Base-by-base conservation (phyloP, 2,797 vertebrate genomes). In the Anableps anableps region DNA sequence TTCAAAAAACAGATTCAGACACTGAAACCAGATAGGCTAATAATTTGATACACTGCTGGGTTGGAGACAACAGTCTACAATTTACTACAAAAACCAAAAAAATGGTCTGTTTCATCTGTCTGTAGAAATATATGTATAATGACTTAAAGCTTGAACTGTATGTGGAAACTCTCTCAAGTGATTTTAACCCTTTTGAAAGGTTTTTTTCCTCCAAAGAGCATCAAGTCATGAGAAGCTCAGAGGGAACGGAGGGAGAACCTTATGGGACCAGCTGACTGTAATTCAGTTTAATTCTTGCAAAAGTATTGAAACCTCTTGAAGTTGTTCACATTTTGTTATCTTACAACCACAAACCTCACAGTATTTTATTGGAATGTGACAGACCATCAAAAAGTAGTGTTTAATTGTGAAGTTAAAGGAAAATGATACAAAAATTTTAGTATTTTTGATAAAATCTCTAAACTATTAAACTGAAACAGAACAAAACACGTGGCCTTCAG, bases 241-340 rank as follows among this genome's bases (percentile, higher is more conserved):
- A 80, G 62, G 82, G 79, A 83, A 81, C 66, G 66, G 79, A 76
- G 45, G 74, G 78, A 87, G 79, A 86, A 77, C 89, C 66, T 80
- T n/a, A 76, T 71, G 90, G 93, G 93, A 93, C 92, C 92, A 93
- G 86, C 81, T 80, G 68, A 13, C 43, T 79, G 60, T 85, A 71
- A 34, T 41, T 86, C 72, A 48, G 75, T 58, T 29, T 29, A n/a
- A n/a, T n/a, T n/a, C 31, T 62, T 34, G 7, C 2, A 34, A 62
- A 8, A 0, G 5, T 17, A 62, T 19, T 62, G 3, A 34, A 19
- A 62, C 29, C 16, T 1, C 13, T n/a, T 34, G 29, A 8, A 16
- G 21, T 62, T 60, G 53, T n/a, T 13, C 21, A 58, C 0, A 21
- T 58, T 58, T 58, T 58, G 4, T 2, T 34, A 3, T 34, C 58